Evolutionary conservation across 2,888 invertebrate species (phyloP), one percentile per base, ranked within the genome.

Genomic region (Mechanitis mazaeus): DNA sequence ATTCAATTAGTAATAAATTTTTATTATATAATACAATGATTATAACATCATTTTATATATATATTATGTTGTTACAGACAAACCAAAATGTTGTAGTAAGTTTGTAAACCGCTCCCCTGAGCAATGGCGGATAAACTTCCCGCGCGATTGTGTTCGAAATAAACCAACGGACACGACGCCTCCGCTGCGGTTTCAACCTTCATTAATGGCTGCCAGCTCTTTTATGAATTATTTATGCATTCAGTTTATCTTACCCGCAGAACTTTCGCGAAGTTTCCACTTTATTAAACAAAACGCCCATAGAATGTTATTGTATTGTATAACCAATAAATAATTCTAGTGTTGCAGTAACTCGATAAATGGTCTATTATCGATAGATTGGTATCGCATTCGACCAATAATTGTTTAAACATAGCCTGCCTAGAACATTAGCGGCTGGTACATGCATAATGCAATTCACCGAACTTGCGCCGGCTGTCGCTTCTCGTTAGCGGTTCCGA

Each of bases 321-420:
- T 79, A 81, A 84, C 77, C 76, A 82, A 88, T 87, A 87, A 87
- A 88, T 88, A 84, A 87, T 87, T 86, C 85, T 80, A 85, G 86
- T 84, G 83, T 84, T 81, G 82, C 80, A 70, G 74, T 75, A 31
- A 84, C 75, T 85, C 85, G 84, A 87, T 87, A 86, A 87, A 87
- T 81, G 85, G 85, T 77, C 87, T 87, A 87, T 87, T 86, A 87
- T 85, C 83, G 81, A 81, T 83, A 81, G 83, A 86, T 84, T 87
- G 81, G 83, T 83, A 87, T 87, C 85, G 84, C 80, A 81, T 84
- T 85, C 20, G 20, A 20, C 79, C 80, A 82, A 85, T 87, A 85
- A 88, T 87, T 87, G 87, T 87, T 87, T 85, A 85, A 87, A 85
- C 85, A 85, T 81, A 84, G 83, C 79, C 75, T 20, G 20, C 20